Base-by-base conservation (phyloP, 1,140 invertebrate species). In the Varroa destructor region DNA sequence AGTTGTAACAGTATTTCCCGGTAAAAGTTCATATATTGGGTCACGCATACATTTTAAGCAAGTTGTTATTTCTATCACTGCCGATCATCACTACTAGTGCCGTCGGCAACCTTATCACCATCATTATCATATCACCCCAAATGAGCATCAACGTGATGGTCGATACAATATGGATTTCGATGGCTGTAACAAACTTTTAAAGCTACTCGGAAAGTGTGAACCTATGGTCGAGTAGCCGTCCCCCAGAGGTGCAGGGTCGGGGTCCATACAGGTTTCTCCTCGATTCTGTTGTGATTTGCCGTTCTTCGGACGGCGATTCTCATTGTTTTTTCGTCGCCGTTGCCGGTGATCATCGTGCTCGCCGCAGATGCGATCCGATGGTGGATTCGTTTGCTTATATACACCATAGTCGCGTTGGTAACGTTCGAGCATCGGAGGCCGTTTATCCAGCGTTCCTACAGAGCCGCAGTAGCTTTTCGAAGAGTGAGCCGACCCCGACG, bases 121-220 rank as follows among this genome's bases (percentile, higher is more conserved):
- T 25, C 25, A 25, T 25, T 25, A 25, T 25, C 25, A 25, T 25
- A 25, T 25, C 25, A 25, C 25, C 25, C 25, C 25, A 25, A 25
- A 51, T 51, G 46, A 51, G 37, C 40, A 40, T 67, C 61, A 67
- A 43, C 61, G 40, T 40, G 61, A 46, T 37, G 61, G 61, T 5
- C 61, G 61, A 67, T 67, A 67, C 40, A 67, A 46, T 14, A 67
- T 67, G 1, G 61, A 67, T 8, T 40, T 67, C 8, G 61, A 67
- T 37, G 61, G 61, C 8, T 67, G 61, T 37, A 67, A 46, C 14
- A 67, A 8, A 67, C 40, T 43, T 67, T 67, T 67, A 8, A 43
- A 67, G 46, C 61, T 67, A 37, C 61, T 67, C 61, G 61, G 61
- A 46, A 67, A 67, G 46, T 67, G 61, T 14, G 61, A 67, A 40